These are phyloP conservation scores for Apistogramma diplotaenia DNA, from an alignment of 2,113 vertebrate species.

Conservation along the genomic window DNA sequence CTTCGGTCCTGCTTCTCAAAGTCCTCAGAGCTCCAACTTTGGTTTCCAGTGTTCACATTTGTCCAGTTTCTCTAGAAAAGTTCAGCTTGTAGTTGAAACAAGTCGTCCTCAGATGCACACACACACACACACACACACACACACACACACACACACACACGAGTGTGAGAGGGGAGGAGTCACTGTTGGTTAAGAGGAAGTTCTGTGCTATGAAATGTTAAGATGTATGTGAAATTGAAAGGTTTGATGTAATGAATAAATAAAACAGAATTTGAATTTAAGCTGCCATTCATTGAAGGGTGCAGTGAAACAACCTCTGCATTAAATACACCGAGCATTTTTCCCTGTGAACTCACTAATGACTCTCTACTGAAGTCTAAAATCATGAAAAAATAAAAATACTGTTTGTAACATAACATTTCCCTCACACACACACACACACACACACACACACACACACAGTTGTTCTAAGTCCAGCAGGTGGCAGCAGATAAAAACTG, in stretches of 20 bases:
- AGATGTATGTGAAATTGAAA: background rate
- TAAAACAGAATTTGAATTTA: background rate
- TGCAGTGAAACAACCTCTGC: background rate
- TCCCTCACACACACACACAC: too few relatives aligned
- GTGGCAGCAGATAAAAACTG: too few relatives aligned
- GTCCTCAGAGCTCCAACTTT: too few relatives aligned
- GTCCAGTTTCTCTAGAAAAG: background rate
- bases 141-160: background rate
- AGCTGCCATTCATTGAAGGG: background rate
- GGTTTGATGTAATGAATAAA: background rate
- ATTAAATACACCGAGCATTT: background rate
- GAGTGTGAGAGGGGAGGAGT: background rate
- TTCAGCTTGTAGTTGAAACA: background rate
- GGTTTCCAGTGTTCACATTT: rapidly evolving
- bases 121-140: background rate
- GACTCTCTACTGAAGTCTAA: too few relatives aligned
- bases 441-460: too few relatives aligned
- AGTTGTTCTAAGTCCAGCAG: too few relatives aligned
- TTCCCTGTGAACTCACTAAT: too few relatives aligned
- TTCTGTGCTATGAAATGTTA: background rate
- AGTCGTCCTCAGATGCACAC: background rate
- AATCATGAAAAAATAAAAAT: too few relatives aligned
- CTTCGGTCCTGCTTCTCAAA: too few relatives aligned
- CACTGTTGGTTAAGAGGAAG: slow-evolving; percentile 34
- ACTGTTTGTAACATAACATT: too few relatives aligned